Conservation (phyloP, 2,113 vertebrate species). For the Thermophis baileyi region DNA sequence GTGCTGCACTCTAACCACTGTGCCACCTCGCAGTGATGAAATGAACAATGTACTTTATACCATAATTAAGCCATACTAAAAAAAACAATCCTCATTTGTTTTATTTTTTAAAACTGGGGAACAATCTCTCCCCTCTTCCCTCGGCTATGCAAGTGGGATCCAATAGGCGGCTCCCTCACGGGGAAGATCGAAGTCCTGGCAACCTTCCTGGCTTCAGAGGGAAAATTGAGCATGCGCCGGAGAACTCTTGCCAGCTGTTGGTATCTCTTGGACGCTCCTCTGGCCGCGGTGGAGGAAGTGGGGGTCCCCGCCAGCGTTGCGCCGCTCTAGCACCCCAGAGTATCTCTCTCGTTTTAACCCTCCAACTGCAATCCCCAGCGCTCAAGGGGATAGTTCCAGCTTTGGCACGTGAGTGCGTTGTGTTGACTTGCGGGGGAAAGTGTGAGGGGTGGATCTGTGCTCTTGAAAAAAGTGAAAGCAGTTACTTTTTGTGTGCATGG, state of each 20-base stretch:
- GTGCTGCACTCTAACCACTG: too few species aligned
- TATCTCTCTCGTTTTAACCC: not conserved
- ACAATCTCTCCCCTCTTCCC: not conserved
- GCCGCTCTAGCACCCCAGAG: not conserved
- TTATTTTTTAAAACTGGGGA: not conserved
- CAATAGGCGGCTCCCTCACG: not conserved
- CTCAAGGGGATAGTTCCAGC: not conserved
- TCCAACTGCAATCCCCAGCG: not conserved
- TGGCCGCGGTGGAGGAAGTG: not conserved
- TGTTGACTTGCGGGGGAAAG: not conserved
- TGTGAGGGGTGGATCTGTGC: too few species aligned
- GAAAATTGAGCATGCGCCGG: not conserved
- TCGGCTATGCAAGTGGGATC: not conserved
- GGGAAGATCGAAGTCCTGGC: not conserved
- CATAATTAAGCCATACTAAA: not conserved
- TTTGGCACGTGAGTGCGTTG: not conserved
- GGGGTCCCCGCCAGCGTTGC: not conserved
- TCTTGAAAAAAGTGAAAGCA: not conserved
- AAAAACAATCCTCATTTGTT: not conserved
- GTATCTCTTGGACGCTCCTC: not conserved
- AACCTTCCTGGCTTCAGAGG: not conserved
- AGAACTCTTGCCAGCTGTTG: not conserved
- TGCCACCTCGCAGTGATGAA: too few species aligned
- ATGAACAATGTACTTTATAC: too few species aligned
- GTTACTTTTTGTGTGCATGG: not conserved